Evolutionary conservation across 2,888 invertebrate species (phyloP).

Genomic region (Eumacrocentrus americanus): DNA sequence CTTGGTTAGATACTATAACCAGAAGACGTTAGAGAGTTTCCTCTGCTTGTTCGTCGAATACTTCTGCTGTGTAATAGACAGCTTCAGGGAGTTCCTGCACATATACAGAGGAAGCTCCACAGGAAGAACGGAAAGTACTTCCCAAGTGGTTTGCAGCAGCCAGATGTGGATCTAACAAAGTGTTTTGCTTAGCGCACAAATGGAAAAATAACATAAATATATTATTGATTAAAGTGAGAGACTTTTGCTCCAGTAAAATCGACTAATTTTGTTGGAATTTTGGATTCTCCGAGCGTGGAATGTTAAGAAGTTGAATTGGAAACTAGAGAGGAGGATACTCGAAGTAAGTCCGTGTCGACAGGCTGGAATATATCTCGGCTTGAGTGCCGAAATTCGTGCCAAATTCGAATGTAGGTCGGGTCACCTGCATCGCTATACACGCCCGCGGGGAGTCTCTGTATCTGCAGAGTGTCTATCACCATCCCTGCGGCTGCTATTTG

Average conservation of each 20-base stretch:
- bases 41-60: constrained; percentile 23
- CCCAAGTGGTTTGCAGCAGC: constrained; percentile 30
- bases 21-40: constrained; percentile 16
- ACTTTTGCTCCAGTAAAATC: no score
- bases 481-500: constrained; percentile 28
- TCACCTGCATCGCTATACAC: constrained; percentile 54
- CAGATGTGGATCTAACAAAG: constrained; percentile 39
- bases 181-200: constrained; percentile 31
- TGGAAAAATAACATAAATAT: constrained; percentile 13
- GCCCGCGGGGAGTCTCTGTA: constrained; percentile 34
- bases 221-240: no score
- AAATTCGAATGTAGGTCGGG: constrained; percentile 58
- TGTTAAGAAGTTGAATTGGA: constrained; percentile 16
- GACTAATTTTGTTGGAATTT: background rate
- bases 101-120: constrained; percentile 4
- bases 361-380: constrained; percentile 16
- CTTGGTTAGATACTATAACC: constrained; percentile 6
- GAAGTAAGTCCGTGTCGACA: constrained; percentile 1
- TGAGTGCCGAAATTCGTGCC: constrained; percentile 49
- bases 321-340: background rate
- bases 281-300: background rate
- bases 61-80: constrained; percentile 33
- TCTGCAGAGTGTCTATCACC: constrained; percentile 39
- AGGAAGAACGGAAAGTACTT: constrained; percentile 29
- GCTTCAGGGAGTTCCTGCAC: constrained; percentile 33